Base-by-base conservation (phyloP, 2,888 invertebrate genomes). In the Acanthacorydalis orientalis region DNA sequence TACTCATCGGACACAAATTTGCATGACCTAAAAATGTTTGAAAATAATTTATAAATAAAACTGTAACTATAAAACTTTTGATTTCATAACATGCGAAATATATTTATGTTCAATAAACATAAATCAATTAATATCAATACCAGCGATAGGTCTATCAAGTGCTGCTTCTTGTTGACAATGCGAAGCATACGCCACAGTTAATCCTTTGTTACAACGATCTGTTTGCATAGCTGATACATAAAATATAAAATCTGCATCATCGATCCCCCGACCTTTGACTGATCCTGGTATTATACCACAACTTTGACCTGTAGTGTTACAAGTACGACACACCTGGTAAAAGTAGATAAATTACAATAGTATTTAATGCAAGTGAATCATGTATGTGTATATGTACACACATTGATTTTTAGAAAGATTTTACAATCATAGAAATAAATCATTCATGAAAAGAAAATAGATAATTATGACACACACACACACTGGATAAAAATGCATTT, bases 121-220 rank as follows among this genome's bases (percentile, higher is more conserved):
- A 42, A 38, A 32, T 39, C 31, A 33, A 43, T 4, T 4, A 23
- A 23, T 16, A 14, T 34, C 23, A 15, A n/a, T 9, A 40, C 35
- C 61, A 0, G 48, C 39, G 35, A 52, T 55, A 57, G 57, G 85
- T 85, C 88, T 75, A 68, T 98, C 97, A 34, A 95, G 68, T 0
- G 84, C 83, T 0, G 84, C 77, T 65, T 98, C 97, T 63, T 95
- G 93, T 63, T 98, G 97, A 59, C 98, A 98, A 64, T 98, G 97
- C 0, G 96, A 95, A 1, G 97, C 96, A 67, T 96, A 97, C 0
- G 97, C 96, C 1, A 96, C 92, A 0, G 96, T 95, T 51, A 86
- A 72, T 0, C 88, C 88, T 55, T 88, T 82, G 52, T 82, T 78
- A 63, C 98, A 98, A n/a, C 95, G 70, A 56, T 86, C 84, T 0